A percentile compares a stretch with the other conserved stretches of the same genome.
These are phyloP conservation scores for Norana najaformis DNA, from an alignment of 2,888 invertebrate species.

Conservation along the genomic window DNA sequence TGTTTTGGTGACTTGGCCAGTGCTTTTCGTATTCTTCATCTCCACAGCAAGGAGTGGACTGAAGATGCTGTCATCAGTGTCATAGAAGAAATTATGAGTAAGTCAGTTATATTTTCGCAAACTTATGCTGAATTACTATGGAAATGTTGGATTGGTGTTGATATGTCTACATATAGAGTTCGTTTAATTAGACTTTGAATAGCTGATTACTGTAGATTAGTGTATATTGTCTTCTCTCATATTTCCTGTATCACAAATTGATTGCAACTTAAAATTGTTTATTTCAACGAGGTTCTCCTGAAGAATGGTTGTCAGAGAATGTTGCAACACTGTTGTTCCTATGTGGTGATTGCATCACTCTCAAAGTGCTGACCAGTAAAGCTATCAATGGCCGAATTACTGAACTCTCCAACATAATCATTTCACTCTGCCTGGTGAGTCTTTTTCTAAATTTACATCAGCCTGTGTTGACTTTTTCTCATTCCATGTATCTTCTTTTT, in stretches of 20 bases:
- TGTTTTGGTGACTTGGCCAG: constrained; percentile 57
- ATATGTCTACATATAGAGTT: neutral
- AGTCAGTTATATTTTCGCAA: constrained; percentile 37
- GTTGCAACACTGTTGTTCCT: constrained; percentile 56
- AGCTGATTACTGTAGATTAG: neutral
- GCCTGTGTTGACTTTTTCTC: neutral
- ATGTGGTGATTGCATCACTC: constrained; percentile 57
- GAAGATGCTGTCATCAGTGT: constrained; percentile 60
- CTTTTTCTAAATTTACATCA: neutral
- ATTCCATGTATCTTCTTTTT: too few species aligned
- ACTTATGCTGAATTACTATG: neutral
- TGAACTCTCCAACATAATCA: constrained; percentile 57
- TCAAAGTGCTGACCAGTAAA: constrained; percentile 58
- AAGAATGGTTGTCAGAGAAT: constrained; percentile 61
- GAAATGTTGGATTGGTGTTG: neutral
- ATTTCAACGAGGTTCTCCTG: constrained; percentile 51
- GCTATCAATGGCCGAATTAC: constrained; percentile 59
- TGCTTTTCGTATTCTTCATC: constrained; percentile 54
- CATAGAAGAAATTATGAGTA: constrained; percentile 60
- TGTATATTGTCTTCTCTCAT: neutral
- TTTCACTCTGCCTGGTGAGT: constrained; percentile 59
- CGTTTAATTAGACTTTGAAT: neutral
- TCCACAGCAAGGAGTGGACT: constrained; percentile 56
- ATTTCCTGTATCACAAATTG: neutral
- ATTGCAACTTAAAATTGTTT: neutral